These are phyloP conservation scores for Camponotus floridanus DNA, from an alignment of 1,140 invertebrate genomes.

Conservation along the genomic window DNA sequence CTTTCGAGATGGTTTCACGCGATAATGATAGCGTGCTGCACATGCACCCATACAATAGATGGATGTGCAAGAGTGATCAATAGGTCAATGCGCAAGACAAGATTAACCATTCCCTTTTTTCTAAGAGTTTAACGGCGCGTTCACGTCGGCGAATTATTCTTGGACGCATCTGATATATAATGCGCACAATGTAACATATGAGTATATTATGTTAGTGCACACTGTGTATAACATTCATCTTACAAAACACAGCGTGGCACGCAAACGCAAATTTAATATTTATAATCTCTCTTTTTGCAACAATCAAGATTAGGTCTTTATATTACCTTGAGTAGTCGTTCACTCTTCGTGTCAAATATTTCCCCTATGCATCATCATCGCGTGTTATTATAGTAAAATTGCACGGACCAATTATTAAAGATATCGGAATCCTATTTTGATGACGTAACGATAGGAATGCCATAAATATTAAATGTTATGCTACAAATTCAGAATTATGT, in stretches of 20 bases:
- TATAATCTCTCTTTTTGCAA: constrained; percentile 17
- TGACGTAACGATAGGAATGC: too few species aligned
- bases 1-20: constrained; percentile 62
- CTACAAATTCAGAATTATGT: too few species aligned
- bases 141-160: constrained; percentile 28
- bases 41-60: constrained; percentile 50
- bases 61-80: constrained; percentile 59
- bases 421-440: too few species aligned
- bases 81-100: constrained; percentile 57
- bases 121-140: constrained; percentile 38
- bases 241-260: neutral
- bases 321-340: neutral
- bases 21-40: constrained; percentile 61
- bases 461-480: neutral
- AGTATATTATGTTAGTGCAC: too few species aligned
- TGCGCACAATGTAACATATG: neutral
- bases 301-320: neutral
- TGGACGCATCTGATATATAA: constrained; percentile 19
- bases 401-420: too few species aligned
- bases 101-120: constrained; percentile 46
- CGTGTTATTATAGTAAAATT: too few species aligned
- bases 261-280: constrained; percentile 32
- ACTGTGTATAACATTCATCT: constrained; percentile 13
- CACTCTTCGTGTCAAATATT: neutral
- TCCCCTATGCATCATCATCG: neutral